A percentile compares a stretch with the other conserved stretches of the same genome.
These are phyloP conservation scores for Tangara arthus DNA, from an alignment of 2,797 vertebrate genomes.

Conservation along the genomic window DNA sequence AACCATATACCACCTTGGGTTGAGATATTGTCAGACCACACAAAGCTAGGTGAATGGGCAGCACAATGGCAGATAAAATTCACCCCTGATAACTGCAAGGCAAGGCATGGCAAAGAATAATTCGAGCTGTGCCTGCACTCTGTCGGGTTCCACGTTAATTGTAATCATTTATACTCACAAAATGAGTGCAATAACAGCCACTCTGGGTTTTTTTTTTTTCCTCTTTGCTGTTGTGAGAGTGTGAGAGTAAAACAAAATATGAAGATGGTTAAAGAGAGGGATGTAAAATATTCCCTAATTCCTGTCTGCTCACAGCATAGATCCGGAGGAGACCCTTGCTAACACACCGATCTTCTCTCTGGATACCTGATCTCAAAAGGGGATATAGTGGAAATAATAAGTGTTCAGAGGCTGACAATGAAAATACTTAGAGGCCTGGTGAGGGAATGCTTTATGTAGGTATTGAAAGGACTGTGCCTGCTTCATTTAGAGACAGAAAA, in stretches of 20 bases:
- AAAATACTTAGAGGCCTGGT: conserved; percentile 61
- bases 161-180: neutral
- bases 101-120: neutral
- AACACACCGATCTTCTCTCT: neutral
- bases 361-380: conserved; percentile 57
- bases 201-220: neutral
- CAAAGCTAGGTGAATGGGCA: conserved; percentile 72
- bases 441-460: conserved; percentile 53
- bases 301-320: neutral
- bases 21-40: conserved; percentile 73
- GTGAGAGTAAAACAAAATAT: neutral
- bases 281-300: conserved; percentile 4
- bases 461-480: conserved; percentile 53
- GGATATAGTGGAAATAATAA: conserved; percentile 61
- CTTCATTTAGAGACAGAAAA: conserved; percentile 59
- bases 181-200: neutral
- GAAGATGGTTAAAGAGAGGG: neutral
- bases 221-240: neutral
- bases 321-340: neutral
- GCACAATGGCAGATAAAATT: conserved; percentile 64
- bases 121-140: neutral
- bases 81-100: conserved; percentile 25
- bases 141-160: neutral
- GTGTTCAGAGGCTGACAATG: conserved; percentile 62
- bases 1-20: conserved; percentile 74